Evolutionary conservation across 2,888 invertebrate genomes (phyloP).

Genomic region (Cryptus armator): DNA sequence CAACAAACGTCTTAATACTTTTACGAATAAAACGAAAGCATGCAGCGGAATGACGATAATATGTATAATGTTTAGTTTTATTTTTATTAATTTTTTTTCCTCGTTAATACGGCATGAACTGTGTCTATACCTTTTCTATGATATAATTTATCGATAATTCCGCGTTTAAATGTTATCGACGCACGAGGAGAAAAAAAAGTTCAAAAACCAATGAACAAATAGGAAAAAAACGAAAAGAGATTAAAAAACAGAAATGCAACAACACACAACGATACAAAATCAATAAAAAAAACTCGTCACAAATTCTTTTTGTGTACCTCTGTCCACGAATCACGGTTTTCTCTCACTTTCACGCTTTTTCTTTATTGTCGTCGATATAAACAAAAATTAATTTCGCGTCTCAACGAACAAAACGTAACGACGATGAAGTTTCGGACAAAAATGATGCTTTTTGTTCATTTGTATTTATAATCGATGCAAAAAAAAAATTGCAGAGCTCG

Average conservation of each 20-base stretch:
- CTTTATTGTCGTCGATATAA: not conserved
- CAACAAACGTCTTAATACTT: not conserved
- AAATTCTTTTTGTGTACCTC: slow-evolving; percentile 31
- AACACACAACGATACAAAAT: slow-evolving; percentile 39
- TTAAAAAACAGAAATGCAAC: slow-evolving; percentile 47
- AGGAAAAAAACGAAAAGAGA: slow-evolving; percentile 6
- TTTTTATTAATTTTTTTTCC: not conserved
- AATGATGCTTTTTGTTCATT: not conserved
- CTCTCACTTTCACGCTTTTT: slow-evolving; percentile 25
- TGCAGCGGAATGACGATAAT: slow-evolving; percentile 4
- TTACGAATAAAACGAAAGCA: not conserved
- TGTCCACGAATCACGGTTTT: slow-evolving; percentile 25
- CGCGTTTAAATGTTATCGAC: not conserved
- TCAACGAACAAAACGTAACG: not conserved
- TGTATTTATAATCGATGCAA: slow-evolving; percentile 16
- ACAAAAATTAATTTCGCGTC: not conserved
- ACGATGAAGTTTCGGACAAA: not conserved
- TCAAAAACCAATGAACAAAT: not conserved
- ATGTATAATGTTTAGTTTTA: slow-evolving; percentile 10
- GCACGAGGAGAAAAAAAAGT: not conserved
- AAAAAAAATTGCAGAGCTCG: slow-evolving; percentile 88
- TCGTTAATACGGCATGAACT: slow-evolving; percentile 49
- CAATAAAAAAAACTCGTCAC: slow-evolving; percentile 46
- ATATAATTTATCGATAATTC: not conserved
- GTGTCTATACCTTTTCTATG: slow-evolving; percentile 11